These are phyloP conservation scores for Oryzias curvinotus DNA, from an alignment of 2,113 vertebrate species.

Conservation along the genomic window DNA sequence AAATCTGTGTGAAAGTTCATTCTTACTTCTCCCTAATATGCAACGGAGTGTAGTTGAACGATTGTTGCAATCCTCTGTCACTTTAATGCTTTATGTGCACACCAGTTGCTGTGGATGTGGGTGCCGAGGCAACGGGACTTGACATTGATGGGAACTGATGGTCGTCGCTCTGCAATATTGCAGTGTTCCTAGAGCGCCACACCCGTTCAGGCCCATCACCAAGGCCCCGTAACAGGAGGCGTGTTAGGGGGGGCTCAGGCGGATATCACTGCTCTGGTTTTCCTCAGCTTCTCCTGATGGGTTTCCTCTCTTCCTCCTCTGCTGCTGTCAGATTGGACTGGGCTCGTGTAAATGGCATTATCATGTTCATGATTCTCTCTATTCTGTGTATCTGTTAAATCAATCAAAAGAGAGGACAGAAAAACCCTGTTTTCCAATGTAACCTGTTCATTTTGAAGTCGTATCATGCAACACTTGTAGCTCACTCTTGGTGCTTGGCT, in stretches of 20 bases:
- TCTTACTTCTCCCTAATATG: constrained; percentile 74
- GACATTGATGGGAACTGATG: constrained; percentile 77
- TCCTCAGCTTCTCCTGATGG: constrained; percentile 36
- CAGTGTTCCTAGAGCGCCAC: constrained; percentile 57
- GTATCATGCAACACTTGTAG: constrained; percentile 78
- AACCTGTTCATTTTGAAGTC: constrained; percentile 75
- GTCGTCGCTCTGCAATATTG: constrained; percentile 59
- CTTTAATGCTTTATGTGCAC: constrained; percentile 82
- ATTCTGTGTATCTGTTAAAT: constrained; percentile 66
- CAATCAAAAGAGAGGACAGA: constrained; percentile 39
- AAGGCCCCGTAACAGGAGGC: constrained; percentile 33
- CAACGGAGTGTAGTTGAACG: constrained; percentile 77
- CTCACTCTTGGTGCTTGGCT: constrained; percentile 83
- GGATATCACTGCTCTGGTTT: constrained; percentile 54
- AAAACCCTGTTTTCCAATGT: constrained; percentile 67
- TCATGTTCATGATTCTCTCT: constrained; percentile 73
- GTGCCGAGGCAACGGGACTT: constrained; percentile 70
- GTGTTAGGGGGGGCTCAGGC: constrained; percentile 8
- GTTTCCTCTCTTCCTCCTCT: constrained; percentile 13
- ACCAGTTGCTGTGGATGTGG: constrained; percentile 71
- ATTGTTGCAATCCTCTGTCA: constrained; percentile 75
- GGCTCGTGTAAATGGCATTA: constrained; percentile 71
- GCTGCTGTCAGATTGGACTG: constrained; percentile 62
- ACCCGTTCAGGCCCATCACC: constrained; percentile 66
- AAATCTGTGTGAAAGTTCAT: constrained; percentile 68